Evolutionary conservation across 2,888 invertebrate species (phyloP), one percentile per base, ranked within the genome.

Genomic region (Cephus pulcher): DNA sequence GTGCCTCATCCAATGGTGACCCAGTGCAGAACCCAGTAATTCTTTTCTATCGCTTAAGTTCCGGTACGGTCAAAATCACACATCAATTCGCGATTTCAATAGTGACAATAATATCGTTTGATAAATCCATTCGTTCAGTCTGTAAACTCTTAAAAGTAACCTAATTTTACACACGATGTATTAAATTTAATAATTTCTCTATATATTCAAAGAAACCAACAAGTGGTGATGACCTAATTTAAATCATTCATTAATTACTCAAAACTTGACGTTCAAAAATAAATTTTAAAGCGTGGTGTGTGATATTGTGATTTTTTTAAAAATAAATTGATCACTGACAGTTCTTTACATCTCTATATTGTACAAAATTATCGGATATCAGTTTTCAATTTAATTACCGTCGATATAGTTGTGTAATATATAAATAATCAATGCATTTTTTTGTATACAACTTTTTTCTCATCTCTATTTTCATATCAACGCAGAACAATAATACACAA

Each of bases 1-100:
- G 81, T 81, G 78, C 81, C 78, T 81, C 83, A 76, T 81, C 79
- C 76, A 35, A 78, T 78, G 80, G 75, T 80, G 80, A 80, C 76
- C 78, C 78, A 74, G 81, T 78, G 77, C 69, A 76, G 33, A 79
- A 78, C 82, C 35, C 78, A 81, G 85, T 84, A 83, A 84, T 80
- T 82, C 12, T 75, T 69, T 78, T 68, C 33, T 37, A 71, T 33
- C 12, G 34, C 34, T 71, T 71, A 71, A 15, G 33, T 71, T 32
- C 4, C 12, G 15, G 71, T 71, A 33, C 71, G 23, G 56, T 9
- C 56, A 56, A 56, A 56, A 56, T 56, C 56, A 56, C 56, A 56
- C 56, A 56, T 23, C 56, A 56, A 23, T 56, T 56, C 56, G 56
- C 56, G 23, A 56, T 56, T 23, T 23, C 23, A 56, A 56, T 56